Percentiles rank a stretch among this genome's conserved stretches.
These are phyloP conservation scores for Formicarius rufipectus DNA, from an alignment of 2,113 vertebrate species.

Conservation along the genomic window DNA sequence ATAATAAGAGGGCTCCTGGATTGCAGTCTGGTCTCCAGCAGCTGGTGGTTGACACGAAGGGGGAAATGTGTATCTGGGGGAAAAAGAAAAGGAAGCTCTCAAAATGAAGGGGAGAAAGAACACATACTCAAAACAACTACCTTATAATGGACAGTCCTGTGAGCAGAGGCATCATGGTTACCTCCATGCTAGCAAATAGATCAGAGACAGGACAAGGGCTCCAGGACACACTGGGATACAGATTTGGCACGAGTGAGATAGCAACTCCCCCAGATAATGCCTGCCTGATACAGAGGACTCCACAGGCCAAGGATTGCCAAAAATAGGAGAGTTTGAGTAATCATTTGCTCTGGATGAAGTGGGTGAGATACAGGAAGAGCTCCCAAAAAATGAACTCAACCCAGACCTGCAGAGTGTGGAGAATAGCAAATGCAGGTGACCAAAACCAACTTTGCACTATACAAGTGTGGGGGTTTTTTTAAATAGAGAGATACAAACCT, in stretches of 20 bases:
- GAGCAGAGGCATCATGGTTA: not conserved
- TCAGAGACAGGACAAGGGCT: not conserved
- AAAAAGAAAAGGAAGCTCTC: not conserved
- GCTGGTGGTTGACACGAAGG: accelerated
- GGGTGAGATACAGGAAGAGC: not conserved
- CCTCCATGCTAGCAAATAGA: not conserved
- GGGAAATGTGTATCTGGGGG: not conserved
- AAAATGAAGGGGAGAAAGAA: not conserved
- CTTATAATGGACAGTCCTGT: not conserved
- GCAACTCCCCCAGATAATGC: not conserved
- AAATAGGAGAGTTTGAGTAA: not conserved
- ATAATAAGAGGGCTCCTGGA: accelerated
- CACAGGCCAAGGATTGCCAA: not conserved
- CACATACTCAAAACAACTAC: not conserved
- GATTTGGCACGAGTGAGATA: not conserved
- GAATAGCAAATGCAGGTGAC: not conserved
- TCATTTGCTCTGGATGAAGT: not conserved
- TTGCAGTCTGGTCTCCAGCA: not conserved
- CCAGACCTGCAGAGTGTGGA: not conserved
- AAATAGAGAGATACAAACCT: not conserved
- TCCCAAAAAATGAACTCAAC: not conserved
- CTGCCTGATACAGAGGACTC: not conserved
- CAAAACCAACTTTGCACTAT: not conserved
- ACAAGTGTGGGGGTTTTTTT: accelerated
- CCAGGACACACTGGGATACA: not conserved